Percentiles rank a stretch among this genome's conserved stretches.
Conservation (phyloP, 2,888 invertebrate species). For the Pterostichus madidus region DNA sequence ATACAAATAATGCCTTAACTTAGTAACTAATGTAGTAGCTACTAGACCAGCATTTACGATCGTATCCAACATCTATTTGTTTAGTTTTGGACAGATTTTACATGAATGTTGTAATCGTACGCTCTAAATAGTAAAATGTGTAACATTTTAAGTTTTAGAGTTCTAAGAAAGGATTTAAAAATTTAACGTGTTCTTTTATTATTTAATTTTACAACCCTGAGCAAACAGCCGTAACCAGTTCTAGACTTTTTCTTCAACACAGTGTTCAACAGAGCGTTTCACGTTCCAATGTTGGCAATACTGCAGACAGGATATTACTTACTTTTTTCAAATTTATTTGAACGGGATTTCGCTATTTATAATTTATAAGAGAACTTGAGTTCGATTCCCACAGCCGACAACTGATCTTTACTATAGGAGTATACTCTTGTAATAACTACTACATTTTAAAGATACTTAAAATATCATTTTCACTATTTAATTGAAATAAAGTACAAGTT, state of each 20-base stretch:
- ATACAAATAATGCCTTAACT: too few species aligned
- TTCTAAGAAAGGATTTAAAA: not conserved
- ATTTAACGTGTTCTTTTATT: slow-evolving; percentile 11
- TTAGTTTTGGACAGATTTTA: not conserved
- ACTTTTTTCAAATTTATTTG: not conserved
- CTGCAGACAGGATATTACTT: not conserved
- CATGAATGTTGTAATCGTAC: not conserved
- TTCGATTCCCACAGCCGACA: too few species aligned
- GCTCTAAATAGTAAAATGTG: slow-evolving; percentile 12
- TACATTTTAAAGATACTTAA: too few species aligned
- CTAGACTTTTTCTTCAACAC: not conserved
- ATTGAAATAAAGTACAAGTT: too few species aligned
- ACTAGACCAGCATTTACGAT: not conserved
- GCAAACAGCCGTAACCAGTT: not conserved
- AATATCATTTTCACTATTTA: too few species aligned
- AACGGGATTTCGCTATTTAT: not conserved
- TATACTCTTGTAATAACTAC: too few species aligned
- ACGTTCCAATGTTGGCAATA: not conserved
- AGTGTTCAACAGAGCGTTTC: not conserved
- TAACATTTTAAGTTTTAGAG: not conserved
- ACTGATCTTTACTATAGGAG: too few species aligned
- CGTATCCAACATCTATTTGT: not conserved
- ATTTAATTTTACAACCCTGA: not conserved
- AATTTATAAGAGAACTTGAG: too few species aligned
- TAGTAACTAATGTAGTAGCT: not conserved